Evolutionary conservation across 2,113 vertebrate species (phyloP), one percentile per base, ranked within the genome.

Genomic region (Forbesichthys papilliferus): DNA sequence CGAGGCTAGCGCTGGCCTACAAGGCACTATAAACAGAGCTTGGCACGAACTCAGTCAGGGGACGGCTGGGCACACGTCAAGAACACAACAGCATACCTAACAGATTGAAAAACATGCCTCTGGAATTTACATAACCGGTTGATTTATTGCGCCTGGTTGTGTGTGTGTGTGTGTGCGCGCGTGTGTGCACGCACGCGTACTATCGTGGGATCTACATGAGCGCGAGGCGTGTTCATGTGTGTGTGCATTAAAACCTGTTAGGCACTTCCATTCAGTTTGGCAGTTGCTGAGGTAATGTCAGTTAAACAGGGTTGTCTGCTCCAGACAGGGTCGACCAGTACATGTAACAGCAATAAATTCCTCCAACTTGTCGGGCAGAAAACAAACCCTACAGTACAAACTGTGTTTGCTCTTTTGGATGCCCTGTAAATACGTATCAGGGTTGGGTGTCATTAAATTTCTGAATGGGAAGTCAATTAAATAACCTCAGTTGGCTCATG

Each of bases 271-370:
- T 81, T 58, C 13, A 11, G 78, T 73, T 55, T 18, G 34, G 69
- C 81, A 64, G 80, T 79, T 75, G 71, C 61, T 82, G 86, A 84
- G 27, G 73, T 36, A 82, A 86, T 9, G 71, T 33, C 82, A 9
- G 91, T 90, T 89, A 68, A 90, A 91, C 90, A 66, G 86, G 88
- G 75, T 87, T 87, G 84, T 87, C 80, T 11, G 75, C 72, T 59
- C 48, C 46, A 18, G 61, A 60, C 46, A 69, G 68, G 47, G 16
- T 33, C 34, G 55, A 12, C 14, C 9, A 71, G 18, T 11, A 70
- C 61, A 18, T 4, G n/a, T 4, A 12, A 42, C 46, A 64, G 13
- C 46, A 55, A 71, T 74, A 85, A 68, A 78, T 49, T n/a, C 51
- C 65, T 64, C 68, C 73, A 57, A 12, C 27, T 61, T 54, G 48